Evolutionary conservation across 2,113 vertebrate species (phyloP), one percentile per base, ranked within the genome.

Genomic region (Setophaga coronata): DNA sequence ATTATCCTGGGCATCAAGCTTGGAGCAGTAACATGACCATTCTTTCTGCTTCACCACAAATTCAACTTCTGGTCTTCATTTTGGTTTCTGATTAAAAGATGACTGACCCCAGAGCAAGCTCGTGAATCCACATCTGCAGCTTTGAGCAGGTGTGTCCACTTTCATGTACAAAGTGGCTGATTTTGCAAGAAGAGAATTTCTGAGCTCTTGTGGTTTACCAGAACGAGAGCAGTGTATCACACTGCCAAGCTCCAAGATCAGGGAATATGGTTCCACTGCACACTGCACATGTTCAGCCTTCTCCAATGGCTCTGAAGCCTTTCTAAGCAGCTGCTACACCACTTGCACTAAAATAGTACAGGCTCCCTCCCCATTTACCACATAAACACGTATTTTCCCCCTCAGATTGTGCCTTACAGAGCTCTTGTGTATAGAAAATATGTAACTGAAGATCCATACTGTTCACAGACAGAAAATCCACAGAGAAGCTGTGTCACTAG

Each of bases 281-380:
- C 38, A 17, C 47, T 54, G 89, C 34, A 34, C 69, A 77, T 53
- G 82, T 87, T 82, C 85, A 78, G 56, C 48, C 56, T 48, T 71
- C 71, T 83, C 65, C 23, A 60, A 47, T 60, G 69, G 34, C 80
- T 92, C 71, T 81, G 85, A 91, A 82, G 56, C 65, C 47, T 65
- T 71, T 48, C 67, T 80, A 82, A 74, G 67, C 90, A 94, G 85
- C 88, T 96, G 79, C 70, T 93, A 43, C 67, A 74, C 58, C 50
- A 50, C 60, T 76, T 56, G 34, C 18, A 72, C 34, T 77, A 45
- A 85, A 85, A 82, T 58, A 56, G 50, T 36, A 73, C 58, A 83
- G 71, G 36, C 43, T 90, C 51, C 48, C n/a, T 77, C 51, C 53
- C 34, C 67, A 64, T 81, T 69, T 86, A 71, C 56, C 48, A 60